Base-by-base conservation (phyloP, 2,888 invertebrate genomes). In the Sericinus montela region DNA sequence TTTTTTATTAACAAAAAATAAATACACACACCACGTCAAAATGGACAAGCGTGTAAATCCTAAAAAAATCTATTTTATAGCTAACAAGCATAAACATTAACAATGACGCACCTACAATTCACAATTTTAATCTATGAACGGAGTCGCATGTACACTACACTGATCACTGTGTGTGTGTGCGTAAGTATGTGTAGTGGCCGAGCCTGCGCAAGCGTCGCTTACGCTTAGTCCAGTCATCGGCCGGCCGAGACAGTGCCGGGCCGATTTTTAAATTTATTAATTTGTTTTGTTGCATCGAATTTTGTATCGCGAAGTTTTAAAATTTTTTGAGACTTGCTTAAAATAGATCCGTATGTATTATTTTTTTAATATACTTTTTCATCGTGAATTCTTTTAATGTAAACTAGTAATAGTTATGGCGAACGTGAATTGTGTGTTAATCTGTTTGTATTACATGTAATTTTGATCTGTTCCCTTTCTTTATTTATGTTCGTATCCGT, bases 191-290 rank as follows among this genome's bases (percentile, higher is more conserved):
- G 23, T 32, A 41, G 35, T 36, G 30, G 32, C 38, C 34, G 37
- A 63, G 64, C 59, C 28, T 32, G 47, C 47, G 47, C 41, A 13
- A 16, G 47, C 41, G 47, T 36, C 41, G 25, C 41, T 29, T 29
- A 29, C 41, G 25, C 41, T 29, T 29, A 29, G 34, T 39, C 60
- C 83, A 84, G 83, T 84, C 80, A 76, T 75, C 79, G 72, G 68
- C 74, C 79, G 75, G 72, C 69, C 62, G 66, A 65, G 67, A 67
- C 69, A 71, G 58, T 57, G 61, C 69, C 62, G 65, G 73, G 67
- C 70, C 72, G 75, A 69, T 70, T 5, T n/a, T n/a, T 68, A 58
- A 62, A 65, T 65, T 68, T 66, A 64, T 62, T 54, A 43, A 53
- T 46, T 44, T 48, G 9, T 41, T 29, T 2, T 41, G 19, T 28